A percentile compares a stretch with the other conserved stretches of the same genome.
These are phyloP conservation scores for Notamacropus eugenii DNA, from an alignment of 2,797 vertebrate genomes.

Conservation along the genomic window DNA sequence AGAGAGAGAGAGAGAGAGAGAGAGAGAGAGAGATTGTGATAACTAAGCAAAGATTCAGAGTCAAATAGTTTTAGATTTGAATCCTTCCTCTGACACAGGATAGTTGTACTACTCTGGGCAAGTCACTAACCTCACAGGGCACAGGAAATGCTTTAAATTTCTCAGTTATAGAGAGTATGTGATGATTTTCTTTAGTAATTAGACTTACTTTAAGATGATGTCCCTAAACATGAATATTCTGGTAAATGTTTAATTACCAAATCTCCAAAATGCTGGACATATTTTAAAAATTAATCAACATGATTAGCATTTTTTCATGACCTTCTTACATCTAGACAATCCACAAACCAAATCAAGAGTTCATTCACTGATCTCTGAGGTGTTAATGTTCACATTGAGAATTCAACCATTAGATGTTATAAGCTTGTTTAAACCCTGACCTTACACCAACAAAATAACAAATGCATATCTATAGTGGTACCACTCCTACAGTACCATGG, in stretches of 20 bases:
- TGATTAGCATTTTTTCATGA: background rate
- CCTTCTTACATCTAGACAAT: background rate
- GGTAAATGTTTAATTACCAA: background rate
- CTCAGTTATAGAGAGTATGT: background rate
- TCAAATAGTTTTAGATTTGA: background rate
- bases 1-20: no score
- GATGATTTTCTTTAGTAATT: background rate
- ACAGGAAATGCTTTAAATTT: background rate
- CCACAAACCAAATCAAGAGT: background rate
- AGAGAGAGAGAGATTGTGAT: background rate
- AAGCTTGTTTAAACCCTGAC: background rate
- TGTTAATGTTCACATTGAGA: background rate
- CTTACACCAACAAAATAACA: background rate
- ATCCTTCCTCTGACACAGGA: background rate
- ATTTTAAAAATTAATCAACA: background rate
- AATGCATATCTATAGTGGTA: background rate
- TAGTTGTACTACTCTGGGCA: background rate
- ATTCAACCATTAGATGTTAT: background rate
- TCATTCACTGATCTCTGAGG: background rate
- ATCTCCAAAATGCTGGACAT: background rate
- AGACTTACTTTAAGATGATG: background rate
- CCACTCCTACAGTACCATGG: background rate
- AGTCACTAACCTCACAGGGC: background rate
- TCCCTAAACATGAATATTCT: background rate
- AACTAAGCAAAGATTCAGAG: background rate